phyloP scores from a whole-genome alignment of 37 sponge, comb jelly and placozoan genomes.

The Haliclona indistincta region DNA sequence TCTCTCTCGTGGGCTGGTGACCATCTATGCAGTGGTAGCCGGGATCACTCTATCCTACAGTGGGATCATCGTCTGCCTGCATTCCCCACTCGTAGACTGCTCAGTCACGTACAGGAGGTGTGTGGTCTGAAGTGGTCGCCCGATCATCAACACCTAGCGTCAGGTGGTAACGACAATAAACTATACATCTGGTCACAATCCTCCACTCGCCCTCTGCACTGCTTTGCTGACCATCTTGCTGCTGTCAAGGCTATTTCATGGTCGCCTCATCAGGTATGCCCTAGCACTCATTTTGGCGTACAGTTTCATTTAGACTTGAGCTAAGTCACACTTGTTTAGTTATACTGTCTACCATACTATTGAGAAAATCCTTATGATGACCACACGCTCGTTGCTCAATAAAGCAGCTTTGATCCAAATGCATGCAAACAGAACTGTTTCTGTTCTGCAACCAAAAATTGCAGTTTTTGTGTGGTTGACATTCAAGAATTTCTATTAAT shows the following conservation, averaged over 20 bases:
- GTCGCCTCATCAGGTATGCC: slow-evolving; percentile 93
- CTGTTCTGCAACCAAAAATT: background rate
- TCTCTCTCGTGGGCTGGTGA: slow-evolving; percentile 88
- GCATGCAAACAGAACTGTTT: too few species aligned
- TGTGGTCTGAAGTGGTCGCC: slow-evolving; percentile 95
- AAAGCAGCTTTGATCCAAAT: too few species aligned
- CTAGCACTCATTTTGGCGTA: background rate
- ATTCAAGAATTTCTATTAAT: too few species aligned
- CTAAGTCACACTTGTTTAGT: background rate
- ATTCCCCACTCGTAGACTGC: slow-evolving; percentile 50
- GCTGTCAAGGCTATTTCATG: slow-evolving; percentile 98
- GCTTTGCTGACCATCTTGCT: slow-evolving; percentile 84
- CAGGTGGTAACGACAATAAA: slow-evolving; percentile 97
- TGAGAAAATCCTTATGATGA: background rate
- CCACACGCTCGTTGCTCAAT: background rate
- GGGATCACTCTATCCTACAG: slow-evolving; percentile 81
- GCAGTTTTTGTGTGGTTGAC: background rate
- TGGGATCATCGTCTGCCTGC: slow-evolving; percentile 72
- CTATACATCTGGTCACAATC: slow-evolving; percentile 68
- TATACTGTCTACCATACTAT: background rate
- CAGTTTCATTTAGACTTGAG: background rate
- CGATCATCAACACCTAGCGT: slow-evolving; percentile 87
- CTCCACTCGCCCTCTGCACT: slow-evolving; percentile 55
- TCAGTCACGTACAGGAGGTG: slow-evolving; percentile 90
- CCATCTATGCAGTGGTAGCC: slow-evolving; percentile 80